A percentile compares a stretch with the other conserved stretches of the same genome.
These are phyloP conservation scores for Pogoniulus pusillus DNA, from an alignment of 2,797 vertebrate genomes.

Conservation along the genomic window DNA sequence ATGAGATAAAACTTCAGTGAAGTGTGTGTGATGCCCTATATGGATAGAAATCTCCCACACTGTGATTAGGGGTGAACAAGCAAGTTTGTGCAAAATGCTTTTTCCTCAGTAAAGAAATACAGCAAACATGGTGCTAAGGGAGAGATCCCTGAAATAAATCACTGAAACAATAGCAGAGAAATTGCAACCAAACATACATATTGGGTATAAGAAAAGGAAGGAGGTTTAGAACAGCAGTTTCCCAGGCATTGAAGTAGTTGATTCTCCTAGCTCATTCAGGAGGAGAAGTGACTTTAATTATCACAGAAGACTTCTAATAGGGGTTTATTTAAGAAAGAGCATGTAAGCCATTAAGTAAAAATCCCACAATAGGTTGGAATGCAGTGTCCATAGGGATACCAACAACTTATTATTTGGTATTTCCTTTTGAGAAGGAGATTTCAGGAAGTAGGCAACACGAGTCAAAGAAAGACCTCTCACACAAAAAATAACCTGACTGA, in stretches of 20 bases:
- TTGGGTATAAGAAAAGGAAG: background rate
- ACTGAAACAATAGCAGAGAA: background rate
- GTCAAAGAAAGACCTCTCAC: background rate
- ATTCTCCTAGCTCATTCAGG: background rate
- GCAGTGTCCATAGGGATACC: background rate
- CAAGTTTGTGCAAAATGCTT: background rate
- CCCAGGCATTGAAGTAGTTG: background rate
- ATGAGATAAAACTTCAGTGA: background rate
- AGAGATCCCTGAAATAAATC: background rate
- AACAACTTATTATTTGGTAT: background rate
- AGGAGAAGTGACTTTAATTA: background rate
- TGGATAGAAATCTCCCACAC: background rate
- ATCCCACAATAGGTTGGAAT: background rate
- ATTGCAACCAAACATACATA: background rate
- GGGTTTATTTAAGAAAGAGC: background rate
- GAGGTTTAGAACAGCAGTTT: background rate
- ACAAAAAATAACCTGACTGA: background rate
- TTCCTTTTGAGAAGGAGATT: background rate
- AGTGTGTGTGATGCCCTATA: background rate
- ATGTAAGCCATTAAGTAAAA: background rate
- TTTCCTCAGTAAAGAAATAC: background rate
- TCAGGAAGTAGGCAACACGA: background rate
- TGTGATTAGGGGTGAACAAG: background rate
- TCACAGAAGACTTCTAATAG: background rate
- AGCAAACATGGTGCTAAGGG: background rate